Evolutionary conservation across 1,140 invertebrate genomes (phyloP), one percentile per base, ranked within the genome.

Genomic region (Drosophila yakuba): DNA sequence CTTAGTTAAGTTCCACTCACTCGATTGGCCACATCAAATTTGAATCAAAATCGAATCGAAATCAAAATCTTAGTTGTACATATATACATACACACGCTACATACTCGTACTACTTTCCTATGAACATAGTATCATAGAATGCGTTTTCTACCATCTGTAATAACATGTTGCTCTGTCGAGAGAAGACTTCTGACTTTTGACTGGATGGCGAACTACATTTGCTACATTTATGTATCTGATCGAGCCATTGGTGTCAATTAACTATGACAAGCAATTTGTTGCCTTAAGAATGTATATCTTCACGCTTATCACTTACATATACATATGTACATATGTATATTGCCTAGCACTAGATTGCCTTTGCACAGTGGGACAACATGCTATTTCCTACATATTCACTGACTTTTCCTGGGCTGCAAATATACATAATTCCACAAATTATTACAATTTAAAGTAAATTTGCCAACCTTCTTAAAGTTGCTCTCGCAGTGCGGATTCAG

Each of bases 201-300:
- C 69, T 69, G 51, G 74, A 43, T 39, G 72, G 71, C 55, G 2
- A 12, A 23, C 38, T 6, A 48, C 47, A 58, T 20, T 59, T 52
- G 54, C 54, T 38, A 66, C 44, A 36, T 44, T 51, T 23, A 52
- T 68, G 74, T 76, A 71, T 71, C 68, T 58, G 67, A 71, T 55
- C 52, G 25, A 54, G 57, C 51, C 23, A 69, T 69, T 73, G 36
- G 77, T 44, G 80, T 82, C 80, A 82, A 82, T 82, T 82, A 82
- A 39, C 73, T 51, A 57, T 50, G 80, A 78, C 79, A 50, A 55
- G 67, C 79, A 81, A 57, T 78, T 78, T 78, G 61, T 78, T 78
- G 79, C 78, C 66, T 72, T 80, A 50, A 48, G 32, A 64, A 60
- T 23, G 23, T 54, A 17, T 35, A 48, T 39, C 43, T 25, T 54